Conservation (phyloP, 1,140 invertebrate species). For the Drosophila ironensis region DNA sequence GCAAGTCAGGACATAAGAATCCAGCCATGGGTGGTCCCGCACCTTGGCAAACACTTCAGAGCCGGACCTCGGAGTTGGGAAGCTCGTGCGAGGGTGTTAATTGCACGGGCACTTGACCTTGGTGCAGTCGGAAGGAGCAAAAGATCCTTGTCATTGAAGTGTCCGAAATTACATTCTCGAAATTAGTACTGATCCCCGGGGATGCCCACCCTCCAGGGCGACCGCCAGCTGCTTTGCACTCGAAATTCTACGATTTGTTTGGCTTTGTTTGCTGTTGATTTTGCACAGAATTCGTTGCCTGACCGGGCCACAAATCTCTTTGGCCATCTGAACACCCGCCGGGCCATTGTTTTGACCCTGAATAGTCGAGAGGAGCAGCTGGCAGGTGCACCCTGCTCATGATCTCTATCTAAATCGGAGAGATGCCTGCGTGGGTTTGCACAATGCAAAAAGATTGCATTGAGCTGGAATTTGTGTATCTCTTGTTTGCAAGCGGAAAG, state of each 20-base stretch:
- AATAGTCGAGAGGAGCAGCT: background rate
- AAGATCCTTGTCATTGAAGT: slow-evolving; percentile 66
- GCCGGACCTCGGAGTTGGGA: slow-evolving; percentile 39
- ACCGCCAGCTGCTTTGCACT: slow-evolving; percentile 45
- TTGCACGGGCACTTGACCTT: slow-evolving; percentile 57
- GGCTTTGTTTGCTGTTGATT: slow-evolving; percentile 39
- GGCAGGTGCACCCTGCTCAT: slow-evolving; percentile 55
- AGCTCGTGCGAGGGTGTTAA: slow-evolving; percentile 46
- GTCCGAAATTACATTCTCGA: background rate
- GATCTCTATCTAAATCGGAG: slow-evolving; percentile 45
- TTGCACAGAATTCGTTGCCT: slow-evolving; percentile 26
- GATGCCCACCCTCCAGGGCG: background rate
- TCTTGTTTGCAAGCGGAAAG: background rate
- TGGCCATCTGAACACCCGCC: slow-evolving; percentile 35
- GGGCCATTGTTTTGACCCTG: slow-evolving; percentile 24
- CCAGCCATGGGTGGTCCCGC: slow-evolving; percentile 38
- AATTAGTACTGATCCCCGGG: background rate
- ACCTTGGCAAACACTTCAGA: slow-evolving; percentile 56
- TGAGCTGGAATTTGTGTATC: slow-evolving; percentile 11
- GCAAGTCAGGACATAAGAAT: slow-evolving; percentile 17
- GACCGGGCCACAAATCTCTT: background rate
- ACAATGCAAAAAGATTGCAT: slow-evolving; percentile 54
- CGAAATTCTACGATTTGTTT: slow-evolving; percentile 34
- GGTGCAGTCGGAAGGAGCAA: slow-evolving; percentile 13
- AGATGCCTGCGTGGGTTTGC: slow-evolving; percentile 54